Evolutionary conservation across 1,140 invertebrate species (phyloP).

Genomic region (Caerostris darwini): DNA sequence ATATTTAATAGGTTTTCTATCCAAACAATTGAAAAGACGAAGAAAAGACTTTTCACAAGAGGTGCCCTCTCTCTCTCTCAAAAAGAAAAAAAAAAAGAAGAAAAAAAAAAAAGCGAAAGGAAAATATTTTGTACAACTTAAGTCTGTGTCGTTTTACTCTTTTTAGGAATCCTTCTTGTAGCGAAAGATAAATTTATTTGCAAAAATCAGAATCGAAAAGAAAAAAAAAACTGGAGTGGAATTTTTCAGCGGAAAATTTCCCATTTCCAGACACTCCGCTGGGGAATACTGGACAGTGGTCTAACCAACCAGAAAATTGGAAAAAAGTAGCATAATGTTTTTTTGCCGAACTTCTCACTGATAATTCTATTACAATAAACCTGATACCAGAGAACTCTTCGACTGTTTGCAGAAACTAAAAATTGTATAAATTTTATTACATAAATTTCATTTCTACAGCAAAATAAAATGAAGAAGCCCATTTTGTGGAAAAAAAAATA

Average conservation of each 20-base stretch:
- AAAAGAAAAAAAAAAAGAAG: too few species aligned
- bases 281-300: conserved; percentile 68
- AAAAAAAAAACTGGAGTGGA: background rate
- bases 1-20: conserved; percentile 39
- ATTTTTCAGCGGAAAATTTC: conserved; percentile 65
- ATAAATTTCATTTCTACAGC: too few species aligned
- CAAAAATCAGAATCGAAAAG: conserved; percentile 29
- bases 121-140: conserved; percentile 45
- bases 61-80: background rate
- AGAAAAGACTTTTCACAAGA: background rate
- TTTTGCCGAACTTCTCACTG: too few species aligned
- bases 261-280: conserved; percentile 66
- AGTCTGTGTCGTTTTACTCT: background rate
- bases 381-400: too few species aligned
- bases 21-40: conserved; percentile 52
- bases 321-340: too few species aligned
- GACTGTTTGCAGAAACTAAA: too few species aligned
- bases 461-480: too few species aligned
- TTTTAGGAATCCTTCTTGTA: background rate
- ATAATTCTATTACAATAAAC: too few species aligned
- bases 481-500: too few species aligned
- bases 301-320: too few species aligned
- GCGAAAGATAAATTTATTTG: conserved; percentile 71
- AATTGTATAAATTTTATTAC: too few species aligned
- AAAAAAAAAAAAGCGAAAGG: background rate